These are phyloP conservation scores for Planiliza haematocheilus DNA, from an alignment of 2,113 vertebrate species.

Conservation along the genomic window DNA sequence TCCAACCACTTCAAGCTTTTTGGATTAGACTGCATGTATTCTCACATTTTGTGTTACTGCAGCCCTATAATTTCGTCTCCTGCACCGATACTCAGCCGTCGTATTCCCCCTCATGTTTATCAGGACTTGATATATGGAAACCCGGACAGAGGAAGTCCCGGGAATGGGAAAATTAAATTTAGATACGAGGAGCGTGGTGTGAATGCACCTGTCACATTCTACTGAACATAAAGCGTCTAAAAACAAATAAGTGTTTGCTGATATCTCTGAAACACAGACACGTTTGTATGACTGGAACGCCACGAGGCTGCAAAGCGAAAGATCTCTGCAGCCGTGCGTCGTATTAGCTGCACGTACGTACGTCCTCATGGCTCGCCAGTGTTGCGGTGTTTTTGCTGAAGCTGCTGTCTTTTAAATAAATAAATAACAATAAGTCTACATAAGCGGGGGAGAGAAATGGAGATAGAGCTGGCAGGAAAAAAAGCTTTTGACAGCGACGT, in stretches of 20 bases:
- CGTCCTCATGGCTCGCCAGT: not conserved
- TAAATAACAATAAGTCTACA: not conserved
- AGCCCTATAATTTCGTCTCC: too few relatives aligned
- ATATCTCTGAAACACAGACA: not conserved
- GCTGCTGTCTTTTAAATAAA: conserved; percentile 1
- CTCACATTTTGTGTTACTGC: too few relatives aligned
- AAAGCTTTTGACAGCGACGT: not conserved
- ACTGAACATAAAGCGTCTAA: too few relatives aligned
- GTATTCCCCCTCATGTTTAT: not conserved
- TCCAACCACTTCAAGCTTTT: too few relatives aligned
- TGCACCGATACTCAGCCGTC: too few relatives aligned
- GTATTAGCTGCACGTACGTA: not conserved
- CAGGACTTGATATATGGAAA: not conserved
- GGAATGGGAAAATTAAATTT: not conserved
- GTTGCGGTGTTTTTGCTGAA: conserved; percentile 21
- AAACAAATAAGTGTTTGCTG: not conserved
- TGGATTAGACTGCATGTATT: too few relatives aligned
- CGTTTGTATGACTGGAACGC: not conserved
- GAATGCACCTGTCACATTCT: too few relatives aligned
- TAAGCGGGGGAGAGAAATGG: not conserved
- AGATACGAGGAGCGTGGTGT: too few relatives aligned
- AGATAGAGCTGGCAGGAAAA: not conserved
- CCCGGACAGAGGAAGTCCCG: not conserved
- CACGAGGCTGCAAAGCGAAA: not conserved
- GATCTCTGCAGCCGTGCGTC: not conserved